phyloP scores from a whole-genome alignment of 2,113 vertebrate genomes.

The Toxostoma redivivum region DNA sequence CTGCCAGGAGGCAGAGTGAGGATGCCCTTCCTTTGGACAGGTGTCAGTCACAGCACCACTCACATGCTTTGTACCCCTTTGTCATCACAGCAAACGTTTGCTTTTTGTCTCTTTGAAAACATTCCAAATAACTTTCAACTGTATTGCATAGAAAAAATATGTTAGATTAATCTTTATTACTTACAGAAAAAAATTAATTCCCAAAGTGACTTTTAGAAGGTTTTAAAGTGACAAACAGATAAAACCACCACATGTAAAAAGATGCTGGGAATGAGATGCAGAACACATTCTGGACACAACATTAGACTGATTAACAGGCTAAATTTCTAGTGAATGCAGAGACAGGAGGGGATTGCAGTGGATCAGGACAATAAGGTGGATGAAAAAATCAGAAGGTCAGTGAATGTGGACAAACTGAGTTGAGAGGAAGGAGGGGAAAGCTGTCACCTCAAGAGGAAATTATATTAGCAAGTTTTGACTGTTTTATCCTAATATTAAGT shows the following conservation, averaged over 20 bases:
- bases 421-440: not conserved
- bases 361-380: not conserved
- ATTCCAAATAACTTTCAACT: not conserved
- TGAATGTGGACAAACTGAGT: not conserved
- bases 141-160: not conserved
- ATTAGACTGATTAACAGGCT: not conserved
- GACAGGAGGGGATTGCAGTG: not conserved
- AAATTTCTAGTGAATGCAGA: not conserved
- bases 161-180: not conserved
- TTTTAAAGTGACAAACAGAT: not conserved
- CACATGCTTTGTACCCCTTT: accelerated
- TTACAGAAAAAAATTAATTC: not conserved
- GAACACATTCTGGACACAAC: not conserved
- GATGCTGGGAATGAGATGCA: not conserved
- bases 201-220: not conserved
- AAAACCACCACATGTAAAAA: not conserved
- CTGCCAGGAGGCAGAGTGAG: not conserved
- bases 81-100: not conserved
- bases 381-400: not conserved
- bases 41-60: not conserved
- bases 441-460: not conserved
- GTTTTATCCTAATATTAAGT: not conserved
- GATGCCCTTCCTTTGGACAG: not conserved
- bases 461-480: not conserved
- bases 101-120: not conserved